Evolutionary conservation across 1,140 invertebrate genomes (phyloP).

Genomic region (Olivierus martensii): DNA sequence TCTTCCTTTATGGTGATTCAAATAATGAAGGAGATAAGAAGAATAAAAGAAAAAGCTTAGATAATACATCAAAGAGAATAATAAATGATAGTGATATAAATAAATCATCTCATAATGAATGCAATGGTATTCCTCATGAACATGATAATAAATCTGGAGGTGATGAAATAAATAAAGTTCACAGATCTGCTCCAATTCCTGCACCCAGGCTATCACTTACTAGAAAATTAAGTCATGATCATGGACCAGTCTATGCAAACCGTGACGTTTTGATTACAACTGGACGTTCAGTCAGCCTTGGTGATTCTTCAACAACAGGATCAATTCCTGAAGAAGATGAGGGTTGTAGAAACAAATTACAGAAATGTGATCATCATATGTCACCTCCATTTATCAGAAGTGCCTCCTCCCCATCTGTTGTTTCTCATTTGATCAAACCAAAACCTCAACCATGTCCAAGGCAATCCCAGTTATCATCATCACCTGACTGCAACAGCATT

Average conservation of each 20-base stretch:
- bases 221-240: conserved; percentile 2
- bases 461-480: conserved; percentile 5
- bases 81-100: background rate
- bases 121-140: conserved; percentile 4
- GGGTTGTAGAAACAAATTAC: background rate
- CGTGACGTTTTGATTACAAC: conserved; percentile 9
- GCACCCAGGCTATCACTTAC: conserved; percentile 18
- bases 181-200: conserved; percentile 13
- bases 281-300: conserved; percentile 14
- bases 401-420: conserved; percentile 18
- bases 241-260: conserved; percentile 18
- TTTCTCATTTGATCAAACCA: conserved; percentile 6
- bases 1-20: conserved; percentile 9
- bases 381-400: conserved; percentile 15
- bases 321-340: conserved; percentile 5
- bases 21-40: background rate
- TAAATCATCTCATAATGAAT: background rate
- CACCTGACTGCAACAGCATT: background rate
- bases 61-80: background rate
- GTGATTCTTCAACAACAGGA: conserved; percentile 8
- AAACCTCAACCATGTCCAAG: background rate
- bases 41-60: background rate
- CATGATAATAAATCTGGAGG: background rate
- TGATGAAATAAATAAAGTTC: conserved; percentile 4
- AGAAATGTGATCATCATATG: conserved; percentile 9